Evolutionary conservation across 2,797 vertebrate species (phyloP).

Genomic region (Graptemys geographica): DNA sequence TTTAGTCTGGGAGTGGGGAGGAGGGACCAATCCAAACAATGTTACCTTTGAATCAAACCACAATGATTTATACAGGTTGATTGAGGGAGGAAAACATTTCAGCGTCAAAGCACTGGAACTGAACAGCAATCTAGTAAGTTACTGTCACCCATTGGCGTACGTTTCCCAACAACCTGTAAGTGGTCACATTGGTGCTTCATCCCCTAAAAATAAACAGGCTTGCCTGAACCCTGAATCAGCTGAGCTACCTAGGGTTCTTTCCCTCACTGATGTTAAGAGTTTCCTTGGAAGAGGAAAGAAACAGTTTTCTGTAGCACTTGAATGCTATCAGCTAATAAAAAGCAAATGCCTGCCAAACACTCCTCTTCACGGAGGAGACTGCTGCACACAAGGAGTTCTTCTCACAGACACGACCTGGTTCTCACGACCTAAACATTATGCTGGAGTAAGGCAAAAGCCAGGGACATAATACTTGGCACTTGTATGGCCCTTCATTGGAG

Average conservation of each 20-base stretch:
- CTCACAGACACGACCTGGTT: slow-evolving; percentile 27
- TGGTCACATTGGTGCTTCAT: fast-evolving
- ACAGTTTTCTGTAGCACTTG: neutral
- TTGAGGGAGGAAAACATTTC: neutral
- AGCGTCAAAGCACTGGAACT: neutral
- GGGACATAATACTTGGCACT: neutral
- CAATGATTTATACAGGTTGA: neutral
- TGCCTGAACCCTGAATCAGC: neutral
- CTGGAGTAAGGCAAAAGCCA: neutral
- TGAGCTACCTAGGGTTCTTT: neutral
- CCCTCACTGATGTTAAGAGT: neutral
- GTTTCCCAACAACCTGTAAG: neutral
- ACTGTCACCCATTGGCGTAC: neutral
- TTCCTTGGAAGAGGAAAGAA: neutral
- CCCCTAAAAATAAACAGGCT: neutral
- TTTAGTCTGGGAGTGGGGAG: neutral
- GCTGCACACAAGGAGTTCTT: neutral
- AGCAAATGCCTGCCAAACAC: neutral
- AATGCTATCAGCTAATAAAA: neutral
- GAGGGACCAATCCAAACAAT: neutral
- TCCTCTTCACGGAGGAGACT: neutral
- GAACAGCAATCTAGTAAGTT: neutral
- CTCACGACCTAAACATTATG: slow-evolving; percentile 9
- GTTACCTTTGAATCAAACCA: neutral
- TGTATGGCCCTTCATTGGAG: neutral